Evolutionary conservation across 2,113 vertebrate genomes (phyloP), one percentile per base, ranked within the genome.

Genomic region (Oreochromis spilurus): DNA sequence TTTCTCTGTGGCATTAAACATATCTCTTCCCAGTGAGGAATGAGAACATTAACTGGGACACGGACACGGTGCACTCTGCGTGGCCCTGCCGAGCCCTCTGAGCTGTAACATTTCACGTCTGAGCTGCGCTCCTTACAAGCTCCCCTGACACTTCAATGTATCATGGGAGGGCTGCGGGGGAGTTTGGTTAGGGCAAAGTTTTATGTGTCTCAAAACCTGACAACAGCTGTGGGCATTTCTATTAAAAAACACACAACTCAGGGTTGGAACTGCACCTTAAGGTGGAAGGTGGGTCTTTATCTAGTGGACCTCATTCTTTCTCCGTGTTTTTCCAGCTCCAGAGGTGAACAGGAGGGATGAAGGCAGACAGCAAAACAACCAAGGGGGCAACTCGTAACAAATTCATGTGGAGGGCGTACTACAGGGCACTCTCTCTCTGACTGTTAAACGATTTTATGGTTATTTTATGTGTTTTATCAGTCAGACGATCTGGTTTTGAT

Each of bases 1-100:
- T 92, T 95, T 89, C 93, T 93, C 88, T 82, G 84, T 17, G 48
- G 86, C 38, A 86, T 91, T 94, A 92, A 95, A 93, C 80, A 82
- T 87, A 87, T 91, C 84, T 87, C 81, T 48, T 92, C 88, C 88
- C 62, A 29, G 79, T 93, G 93, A 95, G 93, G 79, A 92, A 96
- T 95, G 91, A 90, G 89, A 89, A 90, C 93, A 95, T 96, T 95
- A 95, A 89, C 67, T 84, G 89, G 88, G 90, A 93, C 93, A 91
- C 3, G 84, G 91, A 93, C 92, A 12, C 7, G 88, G 91, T 89
- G 93, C 92, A 84, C 91, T 84, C 88, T 65, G 88, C 92, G 10
- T 65, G 79, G 89, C 89, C 92, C 92, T 13, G 72, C 86, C 85
- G 84, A 91, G 90, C 82, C 89, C 93, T 90, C 87, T 90, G 91